phyloP scores from a whole-genome alignment of 2,113 vertebrate species.

The Neofelis nebulosa region DNA sequence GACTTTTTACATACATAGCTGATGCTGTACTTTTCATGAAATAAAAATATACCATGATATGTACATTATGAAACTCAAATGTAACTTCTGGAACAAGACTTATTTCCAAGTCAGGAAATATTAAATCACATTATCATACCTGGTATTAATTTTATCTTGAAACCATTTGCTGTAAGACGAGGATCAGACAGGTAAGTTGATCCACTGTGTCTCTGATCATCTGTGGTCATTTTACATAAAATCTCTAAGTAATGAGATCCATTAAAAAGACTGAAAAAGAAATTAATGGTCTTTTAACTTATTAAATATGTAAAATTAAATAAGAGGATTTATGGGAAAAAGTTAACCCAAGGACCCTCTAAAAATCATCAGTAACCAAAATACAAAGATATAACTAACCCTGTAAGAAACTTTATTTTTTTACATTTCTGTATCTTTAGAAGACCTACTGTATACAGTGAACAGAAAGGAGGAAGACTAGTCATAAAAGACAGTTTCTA shows the following conservation, averaged over 20 bases:
- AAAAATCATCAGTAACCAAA: conserved; percentile 12
- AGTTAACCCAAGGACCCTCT: neutral
- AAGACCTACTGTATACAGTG: neutral
- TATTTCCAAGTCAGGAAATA: conserved; percentile 40
- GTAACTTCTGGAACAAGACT: conserved; percentile 14
- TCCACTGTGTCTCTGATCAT: conserved; percentile 82
- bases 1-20: neutral
- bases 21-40: neutral
- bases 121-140: conserved; percentile 85
- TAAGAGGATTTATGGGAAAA: conserved; percentile 4
- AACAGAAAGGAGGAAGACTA: neutral
- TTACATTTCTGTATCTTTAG: neutral
- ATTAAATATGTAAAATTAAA: conserved; percentile 45
- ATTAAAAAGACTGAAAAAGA: conserved; percentile 87
- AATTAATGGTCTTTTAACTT: conserved; percentile 51
- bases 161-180: conserved; percentile 94
- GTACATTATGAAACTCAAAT: neutral
- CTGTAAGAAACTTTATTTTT: neutral
- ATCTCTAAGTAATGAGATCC: conserved; percentile 88
- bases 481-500: neutral
- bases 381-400: neutral
- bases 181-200: conserved; percentile 89
- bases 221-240: conserved; percentile 90
- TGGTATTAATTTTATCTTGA: conserved; percentile 91
- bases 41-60: neutral